phyloP scores from a whole-genome alignment of 2,888 invertebrate genomes.

The Pandemis heparana region DNA sequence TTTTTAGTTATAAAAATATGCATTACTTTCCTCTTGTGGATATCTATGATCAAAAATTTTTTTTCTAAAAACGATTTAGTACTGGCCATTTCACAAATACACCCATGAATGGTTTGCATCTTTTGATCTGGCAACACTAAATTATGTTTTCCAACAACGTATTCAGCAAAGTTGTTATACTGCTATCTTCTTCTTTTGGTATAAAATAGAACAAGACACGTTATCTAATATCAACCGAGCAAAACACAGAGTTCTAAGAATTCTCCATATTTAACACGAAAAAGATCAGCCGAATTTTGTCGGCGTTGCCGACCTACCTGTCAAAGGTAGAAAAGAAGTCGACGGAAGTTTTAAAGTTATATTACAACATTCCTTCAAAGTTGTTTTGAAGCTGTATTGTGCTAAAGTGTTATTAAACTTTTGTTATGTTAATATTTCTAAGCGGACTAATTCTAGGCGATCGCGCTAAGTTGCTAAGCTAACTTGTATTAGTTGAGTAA shows the following conservation, averaged over 20 bases:
- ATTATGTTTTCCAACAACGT: conserved; percentile 26
- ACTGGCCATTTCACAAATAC: background rate
- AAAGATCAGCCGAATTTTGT: conserved; percentile 45
- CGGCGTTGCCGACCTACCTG: conserved; percentile 48
- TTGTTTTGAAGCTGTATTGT: conserved; percentile 52
- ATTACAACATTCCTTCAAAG: conserved; percentile 55
- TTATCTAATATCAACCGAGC: background rate
- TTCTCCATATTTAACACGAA: conserved; percentile 18
- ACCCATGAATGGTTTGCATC: background rate
- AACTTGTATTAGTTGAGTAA: conserved; percentile 53
- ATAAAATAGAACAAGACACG: background rate
- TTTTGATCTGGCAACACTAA: conserved; percentile 19
- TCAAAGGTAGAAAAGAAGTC: conserved; percentile 70
- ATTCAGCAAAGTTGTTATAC: conserved; percentile 52
- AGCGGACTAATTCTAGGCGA: conserved; percentile 26
- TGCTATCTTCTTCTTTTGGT: conserved; percentile 57
- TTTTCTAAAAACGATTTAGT: background rate
- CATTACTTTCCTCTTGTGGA: background rate
- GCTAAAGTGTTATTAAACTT: conserved; percentile 49
- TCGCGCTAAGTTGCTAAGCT: conserved; percentile 3
- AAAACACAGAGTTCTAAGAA: conserved; percentile 19
- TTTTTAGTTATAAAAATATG: background rate
- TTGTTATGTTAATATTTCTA: conserved; percentile 44
- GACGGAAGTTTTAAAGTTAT: conserved; percentile 74
- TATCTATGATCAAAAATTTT: too few species aligned